phyloP scores from a whole-genome alignment of 1,140 invertebrate species.

The Drosophila gunungcola region DNA sequence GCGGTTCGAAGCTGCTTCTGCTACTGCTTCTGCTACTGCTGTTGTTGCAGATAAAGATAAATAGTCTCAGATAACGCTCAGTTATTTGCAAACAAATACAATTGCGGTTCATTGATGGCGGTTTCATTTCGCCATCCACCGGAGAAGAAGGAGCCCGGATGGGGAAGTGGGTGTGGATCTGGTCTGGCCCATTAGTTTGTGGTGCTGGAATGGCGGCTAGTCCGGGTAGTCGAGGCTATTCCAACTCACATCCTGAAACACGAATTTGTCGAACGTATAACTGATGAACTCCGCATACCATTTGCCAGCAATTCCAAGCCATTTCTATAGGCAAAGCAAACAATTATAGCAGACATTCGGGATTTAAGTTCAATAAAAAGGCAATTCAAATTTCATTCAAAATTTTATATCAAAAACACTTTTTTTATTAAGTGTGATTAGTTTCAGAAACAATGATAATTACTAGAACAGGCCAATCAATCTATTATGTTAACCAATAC shows the following conservation, averaged over 20 bases:
- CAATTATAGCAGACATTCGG: background rate
- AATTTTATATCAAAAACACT: too few relatives aligned
- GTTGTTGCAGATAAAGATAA: slow-evolving; percentile 81
- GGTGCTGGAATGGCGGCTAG: slow-evolving; percentile 19
- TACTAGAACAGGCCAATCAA: too few relatives aligned
- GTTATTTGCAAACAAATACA: slow-evolving; percentile 84
- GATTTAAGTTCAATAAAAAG: too few relatives aligned
- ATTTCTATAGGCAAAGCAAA: slow-evolving; percentile 28
- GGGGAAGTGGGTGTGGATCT: slow-evolving; percentile 12
- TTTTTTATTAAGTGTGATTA: too few relatives aligned
- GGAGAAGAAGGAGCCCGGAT: slow-evolving; percentile 19
- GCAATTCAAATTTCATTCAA: too few relatives aligned
- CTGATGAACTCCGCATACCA: slow-evolving; percentile 56
- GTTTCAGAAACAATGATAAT: too few relatives aligned
- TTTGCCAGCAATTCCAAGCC: slow-evolving; percentile 30
- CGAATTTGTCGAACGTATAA: slow-evolving; percentile 46
- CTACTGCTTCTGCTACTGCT: slow-evolving; percentile 7
- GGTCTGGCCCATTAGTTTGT: slow-evolving; percentile 53
- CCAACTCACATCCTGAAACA: slow-evolving; percentile 7
- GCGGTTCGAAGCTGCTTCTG: slow-evolving; percentile 2
- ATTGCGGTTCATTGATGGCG: slow-evolving; percentile 82
- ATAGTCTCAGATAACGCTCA: slow-evolving; percentile 81
- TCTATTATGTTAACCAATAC: too few relatives aligned
- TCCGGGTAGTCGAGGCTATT: slow-evolving; percentile 13
- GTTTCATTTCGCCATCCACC: slow-evolving; percentile 59